These are phyloP conservation scores for Dinoponera quadriceps DNA, from an alignment of 1,140 invertebrate genomes.

Conservation along the genomic window DNA sequence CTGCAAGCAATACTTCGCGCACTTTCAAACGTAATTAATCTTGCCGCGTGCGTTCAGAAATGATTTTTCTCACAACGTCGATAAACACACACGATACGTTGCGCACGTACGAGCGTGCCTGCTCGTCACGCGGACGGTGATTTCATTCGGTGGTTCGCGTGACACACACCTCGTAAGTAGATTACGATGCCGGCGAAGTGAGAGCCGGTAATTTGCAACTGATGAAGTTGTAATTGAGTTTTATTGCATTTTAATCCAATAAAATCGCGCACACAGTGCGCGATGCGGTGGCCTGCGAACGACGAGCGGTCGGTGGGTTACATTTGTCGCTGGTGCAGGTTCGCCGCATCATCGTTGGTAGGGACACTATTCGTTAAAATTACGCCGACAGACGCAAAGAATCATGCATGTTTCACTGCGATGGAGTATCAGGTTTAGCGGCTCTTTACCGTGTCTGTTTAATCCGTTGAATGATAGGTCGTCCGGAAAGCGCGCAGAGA, in stretches of 20 bases:
- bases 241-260: conserved; percentile 82
- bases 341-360: conserved; percentile 52
- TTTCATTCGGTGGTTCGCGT: conserved; percentile 52
- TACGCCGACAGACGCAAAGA: conserved; percentile 76
- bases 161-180: conserved; percentile 61
- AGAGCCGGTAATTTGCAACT: conserved; percentile 70
- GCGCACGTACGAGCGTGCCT: conserved; percentile 22
- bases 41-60: not conserved
- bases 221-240: conserved; percentile 81
- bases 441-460: conserved; percentile 12
- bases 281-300: conserved; percentile 49
- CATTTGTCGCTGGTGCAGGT: conserved; percentile 46
- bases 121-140: conserved; percentile 51
- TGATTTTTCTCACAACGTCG: conserved; percentile 22
- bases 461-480: not conserved
- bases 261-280: conserved; percentile 62
- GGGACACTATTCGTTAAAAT: conserved; percentile 80
- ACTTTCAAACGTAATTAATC: not conserved
- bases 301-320: conserved; percentile 31
- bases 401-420: conserved; percentile 57
- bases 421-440: not conserved
- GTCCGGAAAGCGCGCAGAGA: not conserved
- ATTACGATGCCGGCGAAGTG: conserved; percentile 63
- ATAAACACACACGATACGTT: conserved; percentile 41
- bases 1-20: not conserved